Percentiles rank a stretch among this genome's conserved stretches.
These are phyloP conservation scores for Drosophila persimilis DNA, from an alignment of 1,140 invertebrate genomes.

Conservation along the genomic window DNA sequence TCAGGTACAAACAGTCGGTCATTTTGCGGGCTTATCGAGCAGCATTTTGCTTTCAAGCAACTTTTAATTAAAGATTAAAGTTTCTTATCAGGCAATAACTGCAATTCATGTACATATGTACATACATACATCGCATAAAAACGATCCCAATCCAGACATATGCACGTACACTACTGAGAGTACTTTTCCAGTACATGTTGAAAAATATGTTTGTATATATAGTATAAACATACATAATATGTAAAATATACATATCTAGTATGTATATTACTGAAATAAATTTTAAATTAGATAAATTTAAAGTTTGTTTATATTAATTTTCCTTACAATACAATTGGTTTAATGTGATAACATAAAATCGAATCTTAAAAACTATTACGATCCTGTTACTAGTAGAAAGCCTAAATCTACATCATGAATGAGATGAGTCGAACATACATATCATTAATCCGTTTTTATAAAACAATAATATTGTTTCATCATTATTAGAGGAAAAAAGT, in stretches of 20 bases:
- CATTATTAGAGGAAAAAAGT: too few relatives aligned
- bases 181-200: too few relatives aligned
- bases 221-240: too few relatives aligned
- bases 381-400: neutral
- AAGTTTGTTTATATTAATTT: neutral
- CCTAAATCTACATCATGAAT: too few relatives aligned
- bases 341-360: too few relatives aligned
- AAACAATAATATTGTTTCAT: too few relatives aligned
- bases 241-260: too few relatives aligned
- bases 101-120: slow-evolving; percentile 51
- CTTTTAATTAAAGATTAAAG: slow-evolving; percentile 73
- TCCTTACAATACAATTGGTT: too few relatives aligned
- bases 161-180: neutral
- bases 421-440: too few relatives aligned
- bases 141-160: neutral
- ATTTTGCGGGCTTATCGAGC: slow-evolving; percentile 66
- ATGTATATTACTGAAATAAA: too few relatives aligned
- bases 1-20: slow-evolving; percentile 32
- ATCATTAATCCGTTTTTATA: too few relatives aligned
- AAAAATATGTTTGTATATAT: slow-evolving; percentile 4
- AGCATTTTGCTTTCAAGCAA: slow-evolving; percentile 68
- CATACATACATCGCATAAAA: neutral
- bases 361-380: neutral
- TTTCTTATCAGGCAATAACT: slow-evolving; percentile 70
- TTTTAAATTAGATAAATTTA: too few relatives aligned